Percentiles rank a stretch among this genome's conserved stretches.
Evolutionary conservation across 2,888 invertebrate genomes (phyloP).

Genomic region (Aphidoletes aphidimyza): DNA sequence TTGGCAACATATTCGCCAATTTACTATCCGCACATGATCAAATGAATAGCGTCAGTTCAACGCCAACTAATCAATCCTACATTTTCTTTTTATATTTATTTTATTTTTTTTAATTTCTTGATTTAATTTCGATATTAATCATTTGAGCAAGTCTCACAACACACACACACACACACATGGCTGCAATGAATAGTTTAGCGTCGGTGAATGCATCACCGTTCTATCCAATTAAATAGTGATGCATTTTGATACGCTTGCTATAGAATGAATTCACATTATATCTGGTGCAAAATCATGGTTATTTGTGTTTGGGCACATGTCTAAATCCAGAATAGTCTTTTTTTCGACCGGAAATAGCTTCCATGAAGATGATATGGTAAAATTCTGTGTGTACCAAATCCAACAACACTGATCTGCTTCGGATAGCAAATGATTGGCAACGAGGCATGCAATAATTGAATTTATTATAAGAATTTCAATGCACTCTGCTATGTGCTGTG

Average conservation of each 20-base stretch:
- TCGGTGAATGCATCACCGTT: conserved; percentile 7
- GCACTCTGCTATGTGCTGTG: not conserved
- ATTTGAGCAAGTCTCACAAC: not conserved
- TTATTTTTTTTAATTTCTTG: not conserved
- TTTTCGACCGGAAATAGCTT: not conserved
- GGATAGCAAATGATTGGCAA: conserved; percentile 24
- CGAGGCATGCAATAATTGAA: conserved; percentile 46
- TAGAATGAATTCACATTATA: not conserved
- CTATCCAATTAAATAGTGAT: not conserved
- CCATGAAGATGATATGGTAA: not conserved
- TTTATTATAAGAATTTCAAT: conserved; percentile 19
- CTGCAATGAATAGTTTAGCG: not conserved
- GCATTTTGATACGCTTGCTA: conserved; percentile 18
- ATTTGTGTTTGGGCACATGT: no score
- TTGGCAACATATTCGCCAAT: not conserved
- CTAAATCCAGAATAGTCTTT: not conserved
- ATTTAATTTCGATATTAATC: conserved; percentile 42
- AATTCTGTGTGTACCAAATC: not conserved
- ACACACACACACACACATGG: not conserved
- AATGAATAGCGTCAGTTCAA: not conserved
- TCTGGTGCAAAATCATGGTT: no score
- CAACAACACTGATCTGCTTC: not conserved
- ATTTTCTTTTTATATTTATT: not conserved
- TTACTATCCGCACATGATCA: not conserved
- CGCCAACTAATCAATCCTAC: not conserved